Evolutionary conservation across 23 tunicate species (phyloP).

Genomic region (Oikopleura albicans): DNA sequence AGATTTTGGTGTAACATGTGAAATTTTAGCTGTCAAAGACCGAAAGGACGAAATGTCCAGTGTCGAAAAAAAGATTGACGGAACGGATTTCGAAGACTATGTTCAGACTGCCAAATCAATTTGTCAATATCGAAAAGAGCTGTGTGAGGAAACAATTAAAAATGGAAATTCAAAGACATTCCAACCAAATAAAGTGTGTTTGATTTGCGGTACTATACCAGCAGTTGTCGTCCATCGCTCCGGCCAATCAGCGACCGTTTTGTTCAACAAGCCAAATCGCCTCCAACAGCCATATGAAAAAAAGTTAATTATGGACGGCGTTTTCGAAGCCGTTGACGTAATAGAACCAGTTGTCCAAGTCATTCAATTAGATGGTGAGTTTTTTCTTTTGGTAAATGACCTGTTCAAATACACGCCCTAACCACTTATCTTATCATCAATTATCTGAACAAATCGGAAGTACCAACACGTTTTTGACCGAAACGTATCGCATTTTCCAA

Average conservation of each 20-base stretch:
- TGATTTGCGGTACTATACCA: neutral
- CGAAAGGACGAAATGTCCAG: neutral
- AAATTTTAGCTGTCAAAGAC: constrained; percentile 6
- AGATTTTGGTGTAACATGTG: too few relatives aligned
- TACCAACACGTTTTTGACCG: too few relatives aligned
- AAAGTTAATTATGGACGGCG: neutral
- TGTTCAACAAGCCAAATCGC: neutral
- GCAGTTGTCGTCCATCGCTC: neutral
- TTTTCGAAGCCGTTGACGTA: neutral
- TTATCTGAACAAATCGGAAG: too few relatives aligned
- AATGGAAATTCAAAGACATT: neutral
- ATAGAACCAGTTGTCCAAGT: neutral
- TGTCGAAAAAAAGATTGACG: neutral
- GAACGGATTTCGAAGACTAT: neutral
- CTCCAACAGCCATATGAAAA: neutral
- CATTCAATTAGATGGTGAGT: neutral
- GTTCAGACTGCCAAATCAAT: neutral
- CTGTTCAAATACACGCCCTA: too few relatives aligned
- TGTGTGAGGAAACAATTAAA: neutral
- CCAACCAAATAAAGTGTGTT: neutral
- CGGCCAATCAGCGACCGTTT: neutral
- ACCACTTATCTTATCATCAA: too few relatives aligned
- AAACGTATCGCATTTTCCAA: too few relatives aligned
- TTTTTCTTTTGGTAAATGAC: neutral
- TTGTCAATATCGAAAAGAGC: neutral